These are phyloP conservation scores for Paramormyrops hopkinsi DNA, from an alignment of 2,797 vertebrate genomes.

Conservation along the genomic window DNA sequence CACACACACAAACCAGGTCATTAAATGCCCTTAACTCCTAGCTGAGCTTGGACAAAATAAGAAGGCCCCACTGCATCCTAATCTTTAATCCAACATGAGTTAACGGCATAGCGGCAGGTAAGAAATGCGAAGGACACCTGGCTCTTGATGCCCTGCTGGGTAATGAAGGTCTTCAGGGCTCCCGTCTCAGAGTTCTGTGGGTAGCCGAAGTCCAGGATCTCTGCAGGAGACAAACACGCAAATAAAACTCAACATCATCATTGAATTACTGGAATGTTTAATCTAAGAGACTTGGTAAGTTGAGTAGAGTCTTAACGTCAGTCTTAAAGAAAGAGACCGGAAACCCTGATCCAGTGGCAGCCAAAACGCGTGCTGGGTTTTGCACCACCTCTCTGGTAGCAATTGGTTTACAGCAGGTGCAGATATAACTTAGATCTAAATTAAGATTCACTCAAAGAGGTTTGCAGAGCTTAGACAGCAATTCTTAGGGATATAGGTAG, in stretches of 20 bases:
- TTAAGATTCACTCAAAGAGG: neutral
- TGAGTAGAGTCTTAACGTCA: neutral
- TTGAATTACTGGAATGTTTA: neutral
- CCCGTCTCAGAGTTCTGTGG: slow-evolving; percentile 99
- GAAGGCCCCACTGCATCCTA: neutral
- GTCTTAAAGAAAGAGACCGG: neutral
- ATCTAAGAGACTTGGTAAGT: neutral
- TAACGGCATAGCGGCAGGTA: neutral
- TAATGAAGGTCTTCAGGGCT: slow-evolving; percentile 98
- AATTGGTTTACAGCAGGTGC: neutral
- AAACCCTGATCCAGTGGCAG: neutral
- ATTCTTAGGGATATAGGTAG: neutral
- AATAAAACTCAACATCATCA: neutral
- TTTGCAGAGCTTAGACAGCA: neutral
- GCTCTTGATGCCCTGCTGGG: slow-evolving; percentile 97
- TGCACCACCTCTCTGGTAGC: neutral
- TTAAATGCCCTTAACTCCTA: neutral
- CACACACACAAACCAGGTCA: neutral
- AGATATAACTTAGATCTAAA: neutral
- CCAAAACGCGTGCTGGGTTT: neutral
- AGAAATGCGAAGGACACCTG: slow-evolving; percentile 66
- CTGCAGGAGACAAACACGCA: slow-evolving; percentile 51
- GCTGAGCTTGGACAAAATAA: neutral
- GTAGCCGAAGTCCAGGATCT: slow-evolving; percentile 98
- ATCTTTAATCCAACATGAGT: neutral